These are phyloP conservation scores for Sula dactylatra DNA, from an alignment of 2,113 vertebrate genomes.

Conservation along the genomic window DNA sequence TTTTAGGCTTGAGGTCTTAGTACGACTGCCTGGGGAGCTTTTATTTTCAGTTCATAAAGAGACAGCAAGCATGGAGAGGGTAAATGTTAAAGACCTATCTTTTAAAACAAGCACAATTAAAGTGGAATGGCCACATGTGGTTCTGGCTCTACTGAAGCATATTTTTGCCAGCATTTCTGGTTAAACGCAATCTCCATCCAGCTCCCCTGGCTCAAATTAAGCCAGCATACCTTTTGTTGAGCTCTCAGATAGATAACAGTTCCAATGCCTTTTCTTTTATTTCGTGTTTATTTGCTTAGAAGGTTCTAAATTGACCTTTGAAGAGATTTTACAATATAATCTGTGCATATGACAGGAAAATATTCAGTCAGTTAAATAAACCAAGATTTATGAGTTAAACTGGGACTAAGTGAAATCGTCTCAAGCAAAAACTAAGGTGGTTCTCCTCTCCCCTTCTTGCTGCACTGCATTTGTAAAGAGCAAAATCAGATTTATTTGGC, in stretches of 20 bases:
- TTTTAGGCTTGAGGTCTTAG: conserved; percentile 31
- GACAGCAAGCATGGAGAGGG: conserved; percentile 52
- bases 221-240: conserved; percentile 40
- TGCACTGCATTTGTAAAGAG: not conserved
- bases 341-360: not conserved
- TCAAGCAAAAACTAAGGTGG: not conserved
- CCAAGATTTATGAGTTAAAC: not conserved
- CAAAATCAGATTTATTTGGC: not conserved
- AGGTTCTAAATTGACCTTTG: conserved; percentile 1
- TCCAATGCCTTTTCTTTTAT: conserved; percentile 6
- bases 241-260: not conserved
- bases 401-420: not conserved
- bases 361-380: not conserved
- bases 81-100: conserved; percentile 60
- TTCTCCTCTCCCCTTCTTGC: not conserved
- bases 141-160: conserved; percentile 43
- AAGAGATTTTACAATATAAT: conserved; percentile 11
- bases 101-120: conserved; percentile 67
- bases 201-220: conserved; percentile 60
- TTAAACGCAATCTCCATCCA: conserved; percentile 39
- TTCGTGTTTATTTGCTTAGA: conserved; percentile 19
- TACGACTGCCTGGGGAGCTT: conserved; percentile 47
- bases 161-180: conserved; percentile 64
- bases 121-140: conserved; percentile 61
- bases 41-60: conserved; percentile 66